Base-by-base conservation (phyloP, 2,888 invertebrate genomes). In the Syrista parreyssii region DNA sequence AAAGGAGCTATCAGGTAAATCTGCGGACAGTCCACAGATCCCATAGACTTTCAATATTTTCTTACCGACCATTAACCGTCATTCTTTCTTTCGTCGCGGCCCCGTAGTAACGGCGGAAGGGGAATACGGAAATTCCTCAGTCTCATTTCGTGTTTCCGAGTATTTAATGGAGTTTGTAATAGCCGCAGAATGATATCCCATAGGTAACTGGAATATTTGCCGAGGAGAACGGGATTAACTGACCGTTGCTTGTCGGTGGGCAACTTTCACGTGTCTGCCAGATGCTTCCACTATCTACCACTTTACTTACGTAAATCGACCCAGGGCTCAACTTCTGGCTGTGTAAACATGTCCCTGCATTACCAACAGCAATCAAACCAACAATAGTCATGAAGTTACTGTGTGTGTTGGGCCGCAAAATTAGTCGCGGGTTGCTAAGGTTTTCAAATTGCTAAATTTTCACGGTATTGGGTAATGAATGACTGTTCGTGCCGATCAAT, bases 261-360 rank as follows among this genome's bases (percentile, higher is more conserved):
- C 90, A 84, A 90, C 90, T 90, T 90, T 90, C 90, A 89, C 90
- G 88, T 86, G 84, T 82, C 79, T 82, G 35, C 89, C 88, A 89
- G 88, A 88, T 89, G 88, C 40, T 86, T 87, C 86, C 84, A 79
- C 79, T 79, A 82, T 40, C 40, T 6, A 40, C 40, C 40, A 40
- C 40, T 3, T 33, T 33, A 81, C 89, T 90, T 89, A 89, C 87
- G 86, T 89, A 89, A 90, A 90, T 69, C 69, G 69, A 30, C 30
- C 6, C 30, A 32, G 31, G 68, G 40, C 40, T 4, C 40, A 40
- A 15, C 40, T 15, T 15, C 4, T 15, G 15, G 15, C 40, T 15
- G 15, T 40, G 15, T 40, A 40, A 40, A 40, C 40, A 40, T 40
- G 40, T 40, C 15, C 40, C 40, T 40, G 40, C 15, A 40, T 40